Base-by-base conservation (phyloP, 2,888 invertebrate species). In the Euphydryas editha region DNA sequence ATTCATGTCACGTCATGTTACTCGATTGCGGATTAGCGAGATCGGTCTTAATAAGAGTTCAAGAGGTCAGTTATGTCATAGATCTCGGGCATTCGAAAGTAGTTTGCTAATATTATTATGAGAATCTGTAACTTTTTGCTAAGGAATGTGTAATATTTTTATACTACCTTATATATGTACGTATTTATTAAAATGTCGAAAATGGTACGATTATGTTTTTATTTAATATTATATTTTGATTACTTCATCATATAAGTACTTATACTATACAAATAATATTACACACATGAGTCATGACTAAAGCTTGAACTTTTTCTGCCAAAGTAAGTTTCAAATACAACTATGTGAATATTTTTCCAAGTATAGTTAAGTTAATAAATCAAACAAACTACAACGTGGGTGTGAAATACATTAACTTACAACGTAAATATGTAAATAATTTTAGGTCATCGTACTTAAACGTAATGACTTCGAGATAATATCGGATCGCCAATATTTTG, bases 371-470 rank as follows among this genome's bases (percentile, higher is more conserved):
- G 42, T 4, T n/a, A 44, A 44, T 44, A 44, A 15, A 44, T 51
- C 15, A 51, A 4, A 1, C 49, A 1, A 51, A 51, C 13, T 8
- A 46, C 6, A 21, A 24, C 49, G 49, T 54, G 30, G 11, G 30
- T 30, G 36, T 36, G 7, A 54, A 54, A 36, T 7, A 51, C n/a
- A 30, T 30, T 36, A 30, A 36, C 6, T 30, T 13, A 44, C 39
- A 18, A 39, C 39, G 24, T 18, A 62, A 24, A 51, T 18, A 24
- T 15, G 18, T 24, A 17, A 59, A 44, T 30, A 58, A 59, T 51
- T 39, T 51, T 44, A 58, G 58, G 51, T 63, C 63, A 59, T 36
- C 63, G 51, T 30, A 63, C 63, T n/a, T 44, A 20, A 20, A 17
- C 18, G n/a, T 39, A 62, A 56, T 42, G 51, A 59, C 36, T 57